Percentiles rank a stretch among this genome's conserved stretches.
phyloP scores from a whole-genome alignment of 2,113 vertebrate species.

The Nothocercus nigrocapillus region DNA sequence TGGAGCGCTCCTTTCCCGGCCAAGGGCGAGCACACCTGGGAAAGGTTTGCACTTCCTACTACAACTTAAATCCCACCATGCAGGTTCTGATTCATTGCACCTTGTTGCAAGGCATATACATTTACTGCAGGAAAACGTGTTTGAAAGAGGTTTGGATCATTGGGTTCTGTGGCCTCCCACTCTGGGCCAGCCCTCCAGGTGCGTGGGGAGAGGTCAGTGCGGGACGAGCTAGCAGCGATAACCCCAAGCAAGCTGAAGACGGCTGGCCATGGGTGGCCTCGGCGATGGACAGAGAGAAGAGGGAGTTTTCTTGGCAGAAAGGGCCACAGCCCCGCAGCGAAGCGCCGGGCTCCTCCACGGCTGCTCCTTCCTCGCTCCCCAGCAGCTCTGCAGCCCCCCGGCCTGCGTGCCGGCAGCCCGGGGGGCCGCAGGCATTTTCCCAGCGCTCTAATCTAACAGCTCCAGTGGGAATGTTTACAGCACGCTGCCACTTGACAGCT shows the following conservation, averaged over 20 bases:
- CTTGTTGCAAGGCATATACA: not conserved
- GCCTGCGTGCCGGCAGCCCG: conserved; percentile 57
- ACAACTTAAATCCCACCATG: accelerated
- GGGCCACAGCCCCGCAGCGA: not conserved
- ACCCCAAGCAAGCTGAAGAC: not conserved
- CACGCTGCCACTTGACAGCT: conserved; percentile 80
- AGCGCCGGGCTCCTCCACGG: conserved; percentile 34
- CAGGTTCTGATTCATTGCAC: accelerated
- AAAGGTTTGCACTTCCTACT: accelerated
- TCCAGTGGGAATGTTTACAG: conserved; percentile 87
- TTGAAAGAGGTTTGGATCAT: not conserved
- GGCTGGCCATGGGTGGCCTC: not conserved
- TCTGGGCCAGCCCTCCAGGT: not conserved
- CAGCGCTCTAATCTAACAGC: conserved; percentile 78
- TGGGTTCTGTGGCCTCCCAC: not conserved
- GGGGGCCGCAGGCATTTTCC: conserved; percentile 73
- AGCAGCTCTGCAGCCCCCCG: conserved; percentile 58
- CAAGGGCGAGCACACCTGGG: not conserved
- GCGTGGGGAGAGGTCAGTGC: accelerated
- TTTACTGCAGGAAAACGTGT: not conserved
- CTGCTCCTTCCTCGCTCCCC: conserved; percentile 36
- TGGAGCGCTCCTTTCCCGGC: not conserved
- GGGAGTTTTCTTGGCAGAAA: not conserved
- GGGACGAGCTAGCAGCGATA: not conserved
- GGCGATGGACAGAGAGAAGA: not conserved